Base-by-base conservation (phyloP, 2,888 invertebrate species). In the Hermodice carunculata region DNA sequence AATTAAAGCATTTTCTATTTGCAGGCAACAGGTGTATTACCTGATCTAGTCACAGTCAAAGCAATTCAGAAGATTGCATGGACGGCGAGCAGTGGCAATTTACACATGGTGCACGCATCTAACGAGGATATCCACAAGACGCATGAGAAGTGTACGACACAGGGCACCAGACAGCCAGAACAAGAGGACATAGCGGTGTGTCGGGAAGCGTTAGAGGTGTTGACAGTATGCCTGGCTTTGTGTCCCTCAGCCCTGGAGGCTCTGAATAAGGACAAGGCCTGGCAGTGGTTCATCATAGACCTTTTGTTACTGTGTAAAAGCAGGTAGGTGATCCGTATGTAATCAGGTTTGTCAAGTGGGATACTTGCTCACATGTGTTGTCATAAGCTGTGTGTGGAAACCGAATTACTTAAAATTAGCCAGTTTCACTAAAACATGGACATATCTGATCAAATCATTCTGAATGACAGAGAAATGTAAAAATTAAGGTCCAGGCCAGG, bases 131-230 rank as follows among this genome's bases (percentile, higher is more conserved):
- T 93, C 42, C 92, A 92, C 78, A 87, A 89, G 32, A 86, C 91
- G 59, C 91, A 91, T 67, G 85, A 85, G 62, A 52, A 56, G 53
- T 17, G 37, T 31, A 17, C 19, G 22, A 22, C 29, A 34, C n/a
- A 24, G 32, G 22, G 24, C 3, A 17, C 67, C 69, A 31, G 43
- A 11, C 75, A 73, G 32, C 75, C 81, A 28, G 86, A 86, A 44
- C 61, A 73, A 29, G 86, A 86, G 66, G 86, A 87, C 68, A 78
- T 86, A 49, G 73, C 76, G 88, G 92, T 95, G 81, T 95, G 95
- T 79, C 93, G 94, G 77, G 97, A 97, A 87, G 94, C 96, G 52
- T 89, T 98, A 84, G 97, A 98, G 88, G 92, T 96, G 68, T 88
- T 98, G 69, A 94, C 95, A 54, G 91, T 97, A 73, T 93, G 94